Evolutionary conservation across 2,888 invertebrate genomes (phyloP).

Genomic region (Cosmia trapezina): DNA sequence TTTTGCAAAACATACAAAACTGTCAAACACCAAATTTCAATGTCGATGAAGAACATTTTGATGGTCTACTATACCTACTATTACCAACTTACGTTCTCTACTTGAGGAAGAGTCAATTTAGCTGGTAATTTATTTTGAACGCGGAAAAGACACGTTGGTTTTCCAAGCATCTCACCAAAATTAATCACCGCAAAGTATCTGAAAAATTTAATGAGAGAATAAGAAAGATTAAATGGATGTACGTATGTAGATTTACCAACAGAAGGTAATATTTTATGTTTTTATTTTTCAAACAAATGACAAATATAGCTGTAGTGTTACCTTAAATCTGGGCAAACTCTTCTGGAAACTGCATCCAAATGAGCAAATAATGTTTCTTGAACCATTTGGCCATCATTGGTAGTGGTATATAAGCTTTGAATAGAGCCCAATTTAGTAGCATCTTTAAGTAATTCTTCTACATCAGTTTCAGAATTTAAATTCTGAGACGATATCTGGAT

Average conservation of each 20-base stretch:
- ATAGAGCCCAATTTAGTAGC: constrained; percentile 59
- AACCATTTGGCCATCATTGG: constrained; percentile 40
- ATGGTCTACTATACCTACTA: neutral
- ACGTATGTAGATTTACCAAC: too few species aligned
- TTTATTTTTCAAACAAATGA: neutral
- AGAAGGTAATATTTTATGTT: neutral
- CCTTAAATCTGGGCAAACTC: constrained; percentile 68
- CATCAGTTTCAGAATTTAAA: constrained; percentile 31
- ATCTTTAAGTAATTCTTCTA: constrained; percentile 58
- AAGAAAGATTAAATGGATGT: neutral
- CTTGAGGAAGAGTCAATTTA: constrained; percentile 37
- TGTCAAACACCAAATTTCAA: neutral
- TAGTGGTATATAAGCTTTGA: constrained; percentile 67
- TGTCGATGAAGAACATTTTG: too few species aligned
- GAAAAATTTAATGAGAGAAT: neutral
- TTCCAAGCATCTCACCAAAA: constrained; percentile 50
- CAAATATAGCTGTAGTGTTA: neutral
- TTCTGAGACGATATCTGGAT: constrained; percentile 47
- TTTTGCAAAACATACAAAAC: neutral
- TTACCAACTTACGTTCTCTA: constrained; percentile 44
- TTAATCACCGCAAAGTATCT: constrained; percentile 48
- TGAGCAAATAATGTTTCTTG: constrained; percentile 54
- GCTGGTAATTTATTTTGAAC: constrained; percentile 62
- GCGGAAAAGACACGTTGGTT: constrained; percentile 58
- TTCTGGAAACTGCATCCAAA: constrained; percentile 68